phyloP scores from a whole-genome alignment of 2,797 vertebrate species.

The Enteromius viviparus region DNA sequence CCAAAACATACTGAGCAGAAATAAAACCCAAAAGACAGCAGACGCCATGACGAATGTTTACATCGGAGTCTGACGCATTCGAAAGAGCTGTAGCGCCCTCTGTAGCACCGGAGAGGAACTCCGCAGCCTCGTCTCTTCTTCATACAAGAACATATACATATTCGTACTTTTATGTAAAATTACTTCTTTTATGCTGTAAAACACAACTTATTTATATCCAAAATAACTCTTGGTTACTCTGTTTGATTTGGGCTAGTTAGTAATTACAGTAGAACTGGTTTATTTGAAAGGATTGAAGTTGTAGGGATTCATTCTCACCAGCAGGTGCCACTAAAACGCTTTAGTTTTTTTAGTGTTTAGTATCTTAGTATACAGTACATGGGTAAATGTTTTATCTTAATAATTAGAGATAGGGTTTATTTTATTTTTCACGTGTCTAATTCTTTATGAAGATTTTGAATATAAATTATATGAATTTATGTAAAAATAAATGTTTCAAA shows the following conservation, averaged over 20 bases:
- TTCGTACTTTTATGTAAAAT: too few species aligned
- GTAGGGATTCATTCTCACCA: conserved; percentile 1
- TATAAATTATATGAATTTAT: background rate
- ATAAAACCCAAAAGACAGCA: conserved; percentile 49
- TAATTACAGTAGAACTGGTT: background rate
- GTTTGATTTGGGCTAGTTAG: too few species aligned
- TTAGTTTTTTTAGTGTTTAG: background rate
- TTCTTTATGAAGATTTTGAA: background rate
- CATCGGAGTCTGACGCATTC: background rate
- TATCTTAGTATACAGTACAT: background rate
- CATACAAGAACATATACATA: background rate
- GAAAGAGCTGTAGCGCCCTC: conserved; percentile 1
- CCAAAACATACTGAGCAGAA: conserved; percentile 18
- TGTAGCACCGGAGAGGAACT: conserved; percentile 3
- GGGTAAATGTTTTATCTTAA: too few species aligned
- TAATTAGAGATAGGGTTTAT: background rate
- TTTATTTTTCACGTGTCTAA: background rate
- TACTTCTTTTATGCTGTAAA: background rate
- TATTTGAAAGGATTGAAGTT: background rate
- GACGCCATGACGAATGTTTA: conserved; percentile 65
- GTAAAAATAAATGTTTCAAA: background rate
- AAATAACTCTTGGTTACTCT: background rate
- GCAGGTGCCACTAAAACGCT: background rate
- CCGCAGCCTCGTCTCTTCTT: background rate
- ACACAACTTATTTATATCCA: background rate